Conservation (phyloP, 2,797 vertebrate genomes). For the Sebastes vulpes region DNA sequence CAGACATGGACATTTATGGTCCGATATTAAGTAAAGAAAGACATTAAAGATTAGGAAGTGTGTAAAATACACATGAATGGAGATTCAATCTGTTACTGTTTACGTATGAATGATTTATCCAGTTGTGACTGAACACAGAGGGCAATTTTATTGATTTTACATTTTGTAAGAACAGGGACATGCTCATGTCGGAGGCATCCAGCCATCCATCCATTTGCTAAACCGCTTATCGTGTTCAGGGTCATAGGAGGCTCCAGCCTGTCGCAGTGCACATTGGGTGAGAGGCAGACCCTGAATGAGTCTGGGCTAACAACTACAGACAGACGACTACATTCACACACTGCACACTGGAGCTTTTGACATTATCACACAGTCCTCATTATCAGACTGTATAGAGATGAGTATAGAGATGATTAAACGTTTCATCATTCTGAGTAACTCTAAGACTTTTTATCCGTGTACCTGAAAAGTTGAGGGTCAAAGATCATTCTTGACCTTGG, state of each 20-base stretch:
- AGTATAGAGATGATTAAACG: not conserved
- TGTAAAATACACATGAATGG: not conserved
- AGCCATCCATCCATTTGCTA: constrained; percentile 27
- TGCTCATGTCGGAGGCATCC: constrained; percentile 21
- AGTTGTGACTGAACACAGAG: constrained; percentile 20
- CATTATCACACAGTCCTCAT: not conserved
- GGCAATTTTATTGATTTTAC: constrained; percentile 32
- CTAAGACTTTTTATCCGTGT: not conserved
- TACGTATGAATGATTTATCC: constrained; percentile 12
- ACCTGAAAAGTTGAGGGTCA: not conserved
- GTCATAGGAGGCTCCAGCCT: not conserved
- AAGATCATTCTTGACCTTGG: not conserved
- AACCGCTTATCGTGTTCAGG: constrained; percentile 18
- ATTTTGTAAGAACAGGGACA: constrained; percentile 22
- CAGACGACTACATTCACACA: not conserved
- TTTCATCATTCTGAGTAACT: not conserved
- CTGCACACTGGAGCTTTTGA: not conserved
- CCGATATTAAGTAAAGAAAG: not conserved
- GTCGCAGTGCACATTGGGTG: not conserved
- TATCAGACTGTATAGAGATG: not conserved
- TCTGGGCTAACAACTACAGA: not conserved
- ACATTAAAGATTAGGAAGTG: not conserved
- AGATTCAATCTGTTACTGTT: constrained; percentile 15
- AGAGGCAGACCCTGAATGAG: not conserved
- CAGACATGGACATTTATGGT: not conserved